A percentile compares a stretch with the other conserved stretches of the same genome.
These are phyloP conservation scores for Artibeus jamaicensis DNA, from an alignment of 2,797 vertebrate genomes.

Conservation along the genomic window DNA sequence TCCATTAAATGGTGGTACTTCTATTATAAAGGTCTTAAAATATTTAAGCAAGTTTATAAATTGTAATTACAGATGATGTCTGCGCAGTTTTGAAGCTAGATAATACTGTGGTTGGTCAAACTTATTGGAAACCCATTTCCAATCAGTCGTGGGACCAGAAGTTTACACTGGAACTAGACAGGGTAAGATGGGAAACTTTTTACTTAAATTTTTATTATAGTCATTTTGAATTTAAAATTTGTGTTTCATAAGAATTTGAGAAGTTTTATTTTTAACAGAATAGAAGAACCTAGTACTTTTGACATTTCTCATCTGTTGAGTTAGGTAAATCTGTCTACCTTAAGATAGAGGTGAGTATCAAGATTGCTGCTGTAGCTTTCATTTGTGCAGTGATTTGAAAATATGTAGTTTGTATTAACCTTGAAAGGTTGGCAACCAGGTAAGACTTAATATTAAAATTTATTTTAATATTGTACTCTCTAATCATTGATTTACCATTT, in stretches of 20 bases:
- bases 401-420: conserved; percentile 5
- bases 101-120: conserved; percentile 92
- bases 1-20: conserved; percentile 42
- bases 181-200: conserved; percentile 83
- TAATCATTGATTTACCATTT: not conserved
- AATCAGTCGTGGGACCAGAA: conserved; percentile 95
- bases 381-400: conserved; percentile 40
- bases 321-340: not conserved
- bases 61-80: conserved; percentile 90
- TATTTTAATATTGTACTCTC: not conserved
- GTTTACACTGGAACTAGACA: conserved; percentile 93
- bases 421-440: not conserved
- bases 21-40: conserved; percentile 77
- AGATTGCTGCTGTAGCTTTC: not conserved
- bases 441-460: conserved; percentile 2
- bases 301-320: not conserved
- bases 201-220: conserved; percentile 40
- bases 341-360: conserved; percentile 21
- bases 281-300: conserved; percentile 27
- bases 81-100: conserved; percentile 93
- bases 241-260: conserved; percentile 43
- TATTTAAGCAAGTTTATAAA: conserved; percentile 80
- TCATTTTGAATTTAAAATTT: conserved; percentile 52
- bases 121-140: conserved; percentile 91
- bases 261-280: conserved; percentile 41